Conservation (phyloP, 2,113 vertebrate genomes). For the Grantiella picta region DNA sequence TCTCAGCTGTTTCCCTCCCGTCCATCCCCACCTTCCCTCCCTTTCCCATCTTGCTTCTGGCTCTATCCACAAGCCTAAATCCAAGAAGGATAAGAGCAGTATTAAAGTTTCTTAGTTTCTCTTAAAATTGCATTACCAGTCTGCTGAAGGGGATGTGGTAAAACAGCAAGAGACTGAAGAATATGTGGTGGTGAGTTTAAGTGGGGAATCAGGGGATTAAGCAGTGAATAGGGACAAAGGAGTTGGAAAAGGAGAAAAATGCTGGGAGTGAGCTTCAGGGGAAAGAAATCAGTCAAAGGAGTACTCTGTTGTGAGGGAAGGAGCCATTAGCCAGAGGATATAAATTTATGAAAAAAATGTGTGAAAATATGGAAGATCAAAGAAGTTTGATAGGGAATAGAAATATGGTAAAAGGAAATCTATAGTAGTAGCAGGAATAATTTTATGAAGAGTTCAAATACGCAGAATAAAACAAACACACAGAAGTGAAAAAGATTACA, state of each 20-base stretch:
- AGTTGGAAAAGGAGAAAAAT: slow-evolving; percentile 16
- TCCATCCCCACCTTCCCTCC: not conserved
- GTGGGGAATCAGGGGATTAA: not conserved
- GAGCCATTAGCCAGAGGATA: not conserved
- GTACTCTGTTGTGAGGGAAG: not conserved
- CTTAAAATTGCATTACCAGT: slow-evolving; percentile 2
- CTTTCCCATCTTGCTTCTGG: not conserved
- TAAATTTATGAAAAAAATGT: not conserved
- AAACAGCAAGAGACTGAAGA: slow-evolving; percentile 5
- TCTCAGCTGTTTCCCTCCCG: not conserved
- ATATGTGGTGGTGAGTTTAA: not conserved
- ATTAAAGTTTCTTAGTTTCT: slow-evolving; percentile 15
- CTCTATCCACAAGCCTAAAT: not conserved
- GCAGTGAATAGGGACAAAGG: not conserved
- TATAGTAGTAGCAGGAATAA: not conserved
- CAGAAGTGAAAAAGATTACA: not conserved
- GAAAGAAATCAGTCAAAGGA: not conserved
- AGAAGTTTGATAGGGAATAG: not conserved
- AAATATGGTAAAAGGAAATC: not conserved
- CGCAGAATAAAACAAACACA: not conserved
- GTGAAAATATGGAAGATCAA: not conserved
- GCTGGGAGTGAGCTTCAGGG: not conserved
- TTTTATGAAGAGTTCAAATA: not conserved
- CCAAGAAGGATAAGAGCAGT: not conserved
- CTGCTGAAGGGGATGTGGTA: not conserved